Base-by-base conservation (phyloP, 2,113 vertebrate species). In the Sciurus niger region DNA sequence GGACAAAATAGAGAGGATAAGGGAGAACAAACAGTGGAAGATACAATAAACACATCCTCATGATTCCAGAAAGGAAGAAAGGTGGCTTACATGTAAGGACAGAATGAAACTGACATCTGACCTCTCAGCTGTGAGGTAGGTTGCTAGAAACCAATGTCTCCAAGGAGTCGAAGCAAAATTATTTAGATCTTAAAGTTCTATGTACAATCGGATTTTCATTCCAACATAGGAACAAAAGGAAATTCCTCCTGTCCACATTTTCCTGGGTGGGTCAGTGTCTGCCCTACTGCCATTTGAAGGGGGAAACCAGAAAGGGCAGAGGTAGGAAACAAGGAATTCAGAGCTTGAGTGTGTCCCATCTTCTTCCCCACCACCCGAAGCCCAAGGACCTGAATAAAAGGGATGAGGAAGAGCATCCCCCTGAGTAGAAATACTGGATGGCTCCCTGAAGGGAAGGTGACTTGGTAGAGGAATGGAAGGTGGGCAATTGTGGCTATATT, bases 91-190 rank as follows among this genome's bases (percentile, higher is more conserved):
- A 90, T 40, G 60, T 28, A n/a, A 51, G 43, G 30, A 4, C 40
- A 93, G 55, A 94, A 51, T 22, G 70, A 93, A 93, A 93, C 84
- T 83, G 8, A 92, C 37, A 82, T 85, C 11, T 80, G 80, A 60
- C 7, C 89, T 94, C 20, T 83, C n/a, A 67, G 13, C 34, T 94
- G 2, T 80, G 83, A 77, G 79, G 6, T 67, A 84, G 70, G 92
- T 94, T 97, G 73, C 82, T 95, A 93, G 93, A 82, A 96, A 95
- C 93, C 67, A 96, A 12, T 40, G 43, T 90, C 60, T 94, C 95
- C 76, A 60, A 79, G 82, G 25, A 89, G 37, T 60, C 68, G 65
- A 86, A 89, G 70, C 30, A 80, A 91, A 93, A 85, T 85, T 79
- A 92, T 88, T 93, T 93, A 79, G 17, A 63, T 84, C 25, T 76